Evolutionary conservation across 2,888 invertebrate genomes (phyloP).

Genomic region (Polietes domitor): DNA sequence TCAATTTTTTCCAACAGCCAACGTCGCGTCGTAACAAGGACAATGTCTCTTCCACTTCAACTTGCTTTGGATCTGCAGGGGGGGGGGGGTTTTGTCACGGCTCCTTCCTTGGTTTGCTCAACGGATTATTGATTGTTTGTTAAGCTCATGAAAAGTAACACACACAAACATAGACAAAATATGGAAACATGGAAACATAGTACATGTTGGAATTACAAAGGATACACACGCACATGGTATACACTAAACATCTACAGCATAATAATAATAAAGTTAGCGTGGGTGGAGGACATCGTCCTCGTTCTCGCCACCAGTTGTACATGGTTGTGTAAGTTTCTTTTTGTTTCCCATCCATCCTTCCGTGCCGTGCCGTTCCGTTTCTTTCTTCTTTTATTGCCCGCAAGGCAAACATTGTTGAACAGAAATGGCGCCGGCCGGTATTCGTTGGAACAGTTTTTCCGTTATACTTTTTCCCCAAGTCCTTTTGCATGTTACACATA

Average conservation of each 20-base stretch:
- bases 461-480: neutral
- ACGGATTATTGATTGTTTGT: slow-evolving; percentile 53
- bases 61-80: neutral
- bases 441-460: slow-evolving; percentile 22
- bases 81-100: neutral
- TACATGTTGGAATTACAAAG: neutral
- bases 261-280: slow-evolving; percentile 12
- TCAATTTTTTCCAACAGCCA: slow-evolving; percentile 41
- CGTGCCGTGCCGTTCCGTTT: neutral
- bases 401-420: slow-evolving; percentile 47
- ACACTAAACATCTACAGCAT: slow-evolving; percentile 8
- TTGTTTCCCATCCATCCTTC: neutral
- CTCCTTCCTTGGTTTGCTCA: slow-evolving; percentile 13
- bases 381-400: slow-evolving; percentile 36
- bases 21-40: slow-evolving; percentile 41
- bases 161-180: slow-evolving; percentile 5
- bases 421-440: slow-evolving; percentile 64
- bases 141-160: slow-evolving; percentile 18
- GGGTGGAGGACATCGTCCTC: neutral
- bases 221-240: neutral
- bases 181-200: slow-evolving; percentile 15
- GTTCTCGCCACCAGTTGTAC: neutral
- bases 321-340: slow-evolving; percentile 33
- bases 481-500: too few species aligned
- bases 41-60: slow-evolving; percentile 47